These are phyloP conservation scores for Phalacrocorax pelagicus DNA, from an alignment of 2,113 vertebrate genomes.

Conservation along the genomic window DNA sequence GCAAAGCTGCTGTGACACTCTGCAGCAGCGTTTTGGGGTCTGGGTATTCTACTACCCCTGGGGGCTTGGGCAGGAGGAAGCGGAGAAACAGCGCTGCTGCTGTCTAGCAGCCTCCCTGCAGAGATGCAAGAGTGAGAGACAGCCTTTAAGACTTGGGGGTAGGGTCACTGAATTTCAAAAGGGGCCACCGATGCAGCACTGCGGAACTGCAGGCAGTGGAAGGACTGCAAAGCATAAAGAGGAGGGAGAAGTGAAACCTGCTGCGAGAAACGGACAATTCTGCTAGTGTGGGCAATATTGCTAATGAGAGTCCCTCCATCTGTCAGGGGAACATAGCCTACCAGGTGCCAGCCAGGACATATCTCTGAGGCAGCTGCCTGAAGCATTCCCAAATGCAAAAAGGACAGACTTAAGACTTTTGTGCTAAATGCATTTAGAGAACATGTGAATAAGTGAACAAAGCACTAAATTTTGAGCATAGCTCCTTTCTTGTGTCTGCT, in stretches of 20 bases:
- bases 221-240: not conserved
- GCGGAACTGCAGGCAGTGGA: not conserved
- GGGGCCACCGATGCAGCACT: not conserved
- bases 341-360: not conserved
- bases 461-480: not conserved
- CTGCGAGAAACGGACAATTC: not conserved
- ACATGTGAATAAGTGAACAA: not conserved
- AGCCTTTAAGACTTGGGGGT: not conserved
- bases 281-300: not conserved
- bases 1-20: not conserved
- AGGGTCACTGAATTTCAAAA: not conserved
- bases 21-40: not conserved
- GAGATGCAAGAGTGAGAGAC: not conserved
- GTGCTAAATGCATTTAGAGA: not conserved
- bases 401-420: not conserved
- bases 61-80: not conserved
- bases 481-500: not conserved
- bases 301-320: not conserved
- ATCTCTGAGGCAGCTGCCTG: not conserved
- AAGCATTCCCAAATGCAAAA: not conserved
- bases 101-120: accelerated
- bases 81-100: not conserved
- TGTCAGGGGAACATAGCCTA: accelerated
- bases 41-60: not conserved
- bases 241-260: not conserved